Evolutionary conservation across 2,113 vertebrate genomes (phyloP).

Genomic region (Oncorhynchus keta): DNA sequence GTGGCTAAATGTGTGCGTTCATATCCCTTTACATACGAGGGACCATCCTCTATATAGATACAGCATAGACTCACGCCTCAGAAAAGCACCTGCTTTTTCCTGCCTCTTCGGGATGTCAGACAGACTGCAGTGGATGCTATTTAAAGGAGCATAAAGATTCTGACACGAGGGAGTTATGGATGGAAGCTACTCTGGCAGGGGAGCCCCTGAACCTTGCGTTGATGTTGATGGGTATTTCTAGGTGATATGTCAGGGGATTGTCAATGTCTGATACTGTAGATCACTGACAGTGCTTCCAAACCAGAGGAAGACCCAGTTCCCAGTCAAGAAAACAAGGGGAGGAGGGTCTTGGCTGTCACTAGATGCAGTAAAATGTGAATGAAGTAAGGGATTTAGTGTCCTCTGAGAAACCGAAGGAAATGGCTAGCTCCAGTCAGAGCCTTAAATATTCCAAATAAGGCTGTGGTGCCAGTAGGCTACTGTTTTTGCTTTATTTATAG

Average conservation of each 20-base stretch:
- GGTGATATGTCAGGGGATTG: slow-evolving; percentile 26
- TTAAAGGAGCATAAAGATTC: slow-evolving; percentile 9
- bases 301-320: too few species aligned
- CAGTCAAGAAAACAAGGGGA: background rate
- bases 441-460: too few species aligned
- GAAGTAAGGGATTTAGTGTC: background rate
- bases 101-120: slow-evolving; percentile 32
- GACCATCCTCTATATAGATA: slow-evolving; percentile 32
- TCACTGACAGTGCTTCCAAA: slow-evolving; percentile 34
- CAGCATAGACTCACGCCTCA: slow-evolving; percentile 36
- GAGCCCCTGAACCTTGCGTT: slow-evolving; percentile 12
- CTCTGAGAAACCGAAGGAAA: background rate
- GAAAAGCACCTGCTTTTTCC: slow-evolving; percentile 59
- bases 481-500: background rate
- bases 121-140: background rate
- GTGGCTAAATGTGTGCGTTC: background rate
- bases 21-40: background rate
- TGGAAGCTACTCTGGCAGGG: slow-evolving; percentile 13
- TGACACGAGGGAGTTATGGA: slow-evolving; percentile 22
- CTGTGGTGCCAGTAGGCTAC: too few species aligned
- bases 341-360: slow-evolving; percentile 11
- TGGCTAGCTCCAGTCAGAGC: background rate
- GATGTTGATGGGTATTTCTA: slow-evolving; percentile 21
- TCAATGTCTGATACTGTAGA: slow-evolving; percentile 19
- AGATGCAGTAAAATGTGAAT: background rate